Base-by-base conservation (phyloP, 1,140 invertebrate species). In the Drosophila ogumai region DNA sequence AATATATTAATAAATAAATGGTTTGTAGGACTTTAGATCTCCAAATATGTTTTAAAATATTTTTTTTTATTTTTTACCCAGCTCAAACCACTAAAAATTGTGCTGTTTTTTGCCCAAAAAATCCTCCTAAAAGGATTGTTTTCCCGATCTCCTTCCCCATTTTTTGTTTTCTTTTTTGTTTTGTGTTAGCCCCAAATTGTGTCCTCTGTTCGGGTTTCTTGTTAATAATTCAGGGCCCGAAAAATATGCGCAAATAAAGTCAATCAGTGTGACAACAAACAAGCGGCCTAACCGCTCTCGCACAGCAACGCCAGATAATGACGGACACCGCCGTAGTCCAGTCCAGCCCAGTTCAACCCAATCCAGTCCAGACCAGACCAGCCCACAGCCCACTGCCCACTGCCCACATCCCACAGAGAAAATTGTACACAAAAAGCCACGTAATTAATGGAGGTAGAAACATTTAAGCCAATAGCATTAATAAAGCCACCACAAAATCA, bases 401-500 rank as follows among this genome's bases (percentile, higher is more conserved):
- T 28, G 31, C 47, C 59, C 69, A 73, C 74, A 81, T 36, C 75
- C 66, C 63, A 43, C 60, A 82, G 52, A 58, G 57, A 74, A 80
- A 84, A 81, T 50, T 79, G 85, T 81, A 73, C 75, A 90, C 86
- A 91, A 86, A 91, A 91, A 91, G 84, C 84, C 85, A 91, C 88
- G 82, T 85, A 91, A 91, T 91, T 91, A 91, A 88, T 91, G 88
- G 79, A 91, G 88, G 88, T 88, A 91, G 84, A 91, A 91, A 88
- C 82, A 84, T 92, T 92, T 91, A 92, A 91, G 91, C 87, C 91
- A 92, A 92, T 92, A 91, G 91, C 91, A 92, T 92, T 92, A 92
- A 92, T 92, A 92, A 92, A 91, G 91, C 91, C 88, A 91, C 91
- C 91, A 91, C 91, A 92, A 92, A 92, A 92, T 92, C 91, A 92